Conservation (phyloP, 2,113 vertebrate genomes). For the Hipposideros armiger region DNA sequence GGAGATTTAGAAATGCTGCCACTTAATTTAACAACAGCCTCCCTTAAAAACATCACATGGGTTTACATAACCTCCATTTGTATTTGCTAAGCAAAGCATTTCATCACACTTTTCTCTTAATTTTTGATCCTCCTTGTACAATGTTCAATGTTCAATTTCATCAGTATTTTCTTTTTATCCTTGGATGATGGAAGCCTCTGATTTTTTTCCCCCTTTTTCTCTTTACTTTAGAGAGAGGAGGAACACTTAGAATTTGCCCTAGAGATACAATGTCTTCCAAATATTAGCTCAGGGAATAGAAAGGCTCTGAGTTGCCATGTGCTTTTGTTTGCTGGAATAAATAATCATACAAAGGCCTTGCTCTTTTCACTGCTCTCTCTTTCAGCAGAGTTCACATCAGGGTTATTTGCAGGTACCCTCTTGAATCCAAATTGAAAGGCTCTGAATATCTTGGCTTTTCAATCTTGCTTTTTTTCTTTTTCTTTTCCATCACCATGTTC, state of each 20-base stretch:
- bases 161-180: constrained; percentile 71
- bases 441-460: constrained; percentile 67
- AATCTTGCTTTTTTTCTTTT: constrained; percentile 49
- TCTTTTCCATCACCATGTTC: constrained; percentile 22
- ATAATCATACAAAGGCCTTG: constrained; percentile 74
- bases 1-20: constrained; percentile 60
- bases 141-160: constrained; percentile 70
- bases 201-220: background rate
- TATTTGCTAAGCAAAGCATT: constrained; percentile 71
- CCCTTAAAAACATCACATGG: constrained; percentile 25
- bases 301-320: constrained; percentile 63
- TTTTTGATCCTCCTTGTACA: constrained; percentile 48
- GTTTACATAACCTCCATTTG: constrained; percentile 61
- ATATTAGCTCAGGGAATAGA: constrained; percentile 84
- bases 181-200: constrained; percentile 71
- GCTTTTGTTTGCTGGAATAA: constrained; percentile 82
- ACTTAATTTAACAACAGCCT: constrained; percentile 66
- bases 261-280: constrained; percentile 83
- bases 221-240: constrained; percentile 69
- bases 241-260: constrained; percentile 78
- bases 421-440: constrained; percentile 66
- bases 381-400: constrained; percentile 60
- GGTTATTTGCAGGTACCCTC: constrained; percentile 71
- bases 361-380: constrained; percentile 61
- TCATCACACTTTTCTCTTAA: constrained; percentile 57